These are phyloP conservation scores for Dromaius novaehollandiae DNA, from an alignment of 2,113 vertebrate species.

Conservation along the genomic window DNA sequence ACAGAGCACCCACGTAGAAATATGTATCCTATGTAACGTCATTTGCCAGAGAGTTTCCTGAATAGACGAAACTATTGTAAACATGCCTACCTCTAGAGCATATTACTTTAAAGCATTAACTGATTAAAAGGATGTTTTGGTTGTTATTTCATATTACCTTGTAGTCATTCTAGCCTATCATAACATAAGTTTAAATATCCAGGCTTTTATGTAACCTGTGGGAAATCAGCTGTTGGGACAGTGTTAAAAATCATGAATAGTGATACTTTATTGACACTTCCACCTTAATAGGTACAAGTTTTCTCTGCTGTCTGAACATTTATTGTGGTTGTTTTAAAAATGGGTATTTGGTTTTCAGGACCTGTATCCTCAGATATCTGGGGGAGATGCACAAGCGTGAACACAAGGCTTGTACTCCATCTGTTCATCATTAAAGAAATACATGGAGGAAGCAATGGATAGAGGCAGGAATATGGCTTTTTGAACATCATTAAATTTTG, in stretches of 20 bases:
- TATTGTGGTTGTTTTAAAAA: background rate
- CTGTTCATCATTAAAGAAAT: background rate
- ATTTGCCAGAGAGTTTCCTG: background rate
- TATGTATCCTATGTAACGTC: background rate
- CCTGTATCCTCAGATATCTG: rapidly evolving
- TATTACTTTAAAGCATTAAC: background rate
- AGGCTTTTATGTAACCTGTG: background rate
- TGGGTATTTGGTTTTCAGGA: background rate
- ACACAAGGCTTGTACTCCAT: background rate
- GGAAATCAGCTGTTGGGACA: background rate
- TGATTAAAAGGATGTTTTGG: background rate
- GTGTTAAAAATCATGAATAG: background rate
- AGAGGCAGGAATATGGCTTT: background rate
- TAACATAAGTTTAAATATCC: background rate
- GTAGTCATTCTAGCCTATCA: background rate
- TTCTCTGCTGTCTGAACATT: background rate
- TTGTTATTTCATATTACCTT: background rate
- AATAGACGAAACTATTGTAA: background rate
- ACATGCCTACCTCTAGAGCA: background rate
- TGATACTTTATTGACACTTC: background rate
- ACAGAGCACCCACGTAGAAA: background rate
- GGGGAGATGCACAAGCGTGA: rapidly evolving
- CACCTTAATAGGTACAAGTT: background rate
- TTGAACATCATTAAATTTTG: background rate
- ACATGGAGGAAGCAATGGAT: background rate